Percentiles rank a stretch among this genome's conserved stretches.
These are phyloP conservation scores for Eclectus roratus DNA, from an alignment of 2,113 vertebrate species.

Conservation along the genomic window DNA sequence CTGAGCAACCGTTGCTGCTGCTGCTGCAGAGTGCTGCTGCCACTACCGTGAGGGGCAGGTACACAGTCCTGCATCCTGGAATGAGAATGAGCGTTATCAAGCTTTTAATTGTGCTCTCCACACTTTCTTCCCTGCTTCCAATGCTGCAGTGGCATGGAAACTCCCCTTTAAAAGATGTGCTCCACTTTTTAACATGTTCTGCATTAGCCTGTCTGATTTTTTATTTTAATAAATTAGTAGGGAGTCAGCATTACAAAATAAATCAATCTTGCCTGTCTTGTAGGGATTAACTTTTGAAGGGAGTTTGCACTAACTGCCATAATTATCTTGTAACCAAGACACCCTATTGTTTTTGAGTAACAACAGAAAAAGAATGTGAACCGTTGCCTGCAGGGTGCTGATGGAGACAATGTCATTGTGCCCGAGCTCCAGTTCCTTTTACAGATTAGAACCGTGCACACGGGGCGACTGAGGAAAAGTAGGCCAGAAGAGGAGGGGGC, in stretches of 20 bases:
- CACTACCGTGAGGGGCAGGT: accelerated
- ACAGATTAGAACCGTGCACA: accelerated
- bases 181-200: neutral
- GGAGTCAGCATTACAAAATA: neutral
- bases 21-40: neutral
- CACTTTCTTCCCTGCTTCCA: neutral
- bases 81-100: neutral
- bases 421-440: neutral
- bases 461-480: accelerated
- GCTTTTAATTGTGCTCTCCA: neutral
- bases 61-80: neutral
- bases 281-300: neutral
- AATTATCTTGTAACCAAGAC: conserved; percentile 11
- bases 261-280: neutral
- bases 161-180: neutral
- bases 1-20: neutral
- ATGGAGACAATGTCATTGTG: neutral
- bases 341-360: neutral
- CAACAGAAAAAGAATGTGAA: neutral
- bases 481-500: neutral
- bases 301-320: neutral
- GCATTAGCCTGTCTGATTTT: neutral
- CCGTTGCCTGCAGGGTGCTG: neutral
- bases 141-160: neutral
- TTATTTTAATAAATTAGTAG: neutral